A percentile compares a stretch with the other conserved stretches of the same genome.
phyloP scores from a whole-genome alignment of 2,888 invertebrate species.

The Punctoribates punctum region DNA sequence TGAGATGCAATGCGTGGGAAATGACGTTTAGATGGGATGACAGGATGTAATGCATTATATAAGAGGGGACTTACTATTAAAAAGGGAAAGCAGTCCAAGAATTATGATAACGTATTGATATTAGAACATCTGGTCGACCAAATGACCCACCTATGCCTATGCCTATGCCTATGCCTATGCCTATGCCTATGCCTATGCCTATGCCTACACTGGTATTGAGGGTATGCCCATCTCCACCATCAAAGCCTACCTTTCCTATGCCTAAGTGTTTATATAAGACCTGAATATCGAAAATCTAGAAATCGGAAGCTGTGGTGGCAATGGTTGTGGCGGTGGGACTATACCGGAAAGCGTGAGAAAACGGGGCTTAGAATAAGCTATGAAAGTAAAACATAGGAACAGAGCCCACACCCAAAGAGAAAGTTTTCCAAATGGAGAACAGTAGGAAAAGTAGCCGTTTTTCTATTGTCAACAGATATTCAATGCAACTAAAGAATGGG shows the following conservation, averaged over 20 bases:
- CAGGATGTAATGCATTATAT: constrained; percentile 38
- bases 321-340: constrained; percentile 2
- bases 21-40: constrained; percentile 28
- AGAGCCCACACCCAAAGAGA: constrained; percentile 32
- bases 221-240: neutral
- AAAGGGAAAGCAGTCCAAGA: constrained; percentile 32
- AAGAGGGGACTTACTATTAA: constrained; percentile 34
- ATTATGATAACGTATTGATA: constrained; percentile 23
- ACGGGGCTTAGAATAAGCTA: constrained; percentile 2
- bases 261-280: neutral
- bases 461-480: constrained; percentile 23
- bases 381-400: neutral
- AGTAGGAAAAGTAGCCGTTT: constrained; percentile 37
- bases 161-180: neutral
- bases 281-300: neutral
- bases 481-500: constrained; percentile 28
- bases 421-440: constrained; percentile 5
- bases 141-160: constrained; percentile 32
- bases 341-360: constrained; percentile 30
- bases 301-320: constrained; percentile 30
- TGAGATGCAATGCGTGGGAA: constrained; percentile 35
- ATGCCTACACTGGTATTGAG: neutral
- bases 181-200: neutral
- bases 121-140: constrained; percentile 34
- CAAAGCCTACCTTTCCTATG: neutral